phyloP scores from a whole-genome alignment of 2,888 invertebrate genomes.

The Melangyna quadrimaculata region DNA sequence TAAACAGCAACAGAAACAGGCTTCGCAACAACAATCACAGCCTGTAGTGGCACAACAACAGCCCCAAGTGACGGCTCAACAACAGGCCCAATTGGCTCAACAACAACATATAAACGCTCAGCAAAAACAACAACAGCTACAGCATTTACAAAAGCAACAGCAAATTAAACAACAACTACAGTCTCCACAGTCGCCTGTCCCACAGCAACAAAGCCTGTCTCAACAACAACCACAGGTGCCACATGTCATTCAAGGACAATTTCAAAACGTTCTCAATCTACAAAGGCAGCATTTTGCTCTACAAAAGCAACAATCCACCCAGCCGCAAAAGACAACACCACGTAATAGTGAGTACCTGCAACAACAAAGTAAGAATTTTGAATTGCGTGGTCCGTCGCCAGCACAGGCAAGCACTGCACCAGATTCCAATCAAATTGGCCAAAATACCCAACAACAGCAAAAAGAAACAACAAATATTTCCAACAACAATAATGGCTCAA shows the following conservation, averaged over 20 bases:
- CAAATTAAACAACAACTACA: constrained; percentile 39
- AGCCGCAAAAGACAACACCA: constrained; percentile 75
- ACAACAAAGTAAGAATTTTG: constrained; percentile 74
- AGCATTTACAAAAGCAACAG: constrained; percentile 22
- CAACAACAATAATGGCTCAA: constrained; percentile 55
- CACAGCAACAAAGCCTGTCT: constrained; percentile 14
- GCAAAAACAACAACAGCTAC: constrained; percentile 14
- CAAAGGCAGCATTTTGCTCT: constrained; percentile 74
- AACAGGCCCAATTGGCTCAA: constrained; percentile 12
- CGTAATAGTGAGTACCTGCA: constrained; percentile 74
- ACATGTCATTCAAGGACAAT: constrained; percentile 74
- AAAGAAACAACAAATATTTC: constrained; percentile 35
- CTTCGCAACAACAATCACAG: background rate
- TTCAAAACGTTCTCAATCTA: constrained; percentile 76
- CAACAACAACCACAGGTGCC: constrained; percentile 43
- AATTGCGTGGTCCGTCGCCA: constrained; percentile 82
- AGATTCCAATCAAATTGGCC: constrained; percentile 73
- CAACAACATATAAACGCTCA: constrained; percentile 26
- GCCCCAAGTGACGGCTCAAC: constrained; percentile 34
- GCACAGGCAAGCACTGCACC: constrained; percentile 85
- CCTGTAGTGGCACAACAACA: constrained; percentile 16
- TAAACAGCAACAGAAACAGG: background rate
- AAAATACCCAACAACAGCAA: constrained; percentile 42
- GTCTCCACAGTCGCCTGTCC: constrained; percentile 2
- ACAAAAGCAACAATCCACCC: constrained; percentile 68